Percentiles rank a stretch among this genome's conserved stretches.
Conservation (phyloP, 2,888 invertebrate genomes). For the Flexamia atlantica region DNA sequence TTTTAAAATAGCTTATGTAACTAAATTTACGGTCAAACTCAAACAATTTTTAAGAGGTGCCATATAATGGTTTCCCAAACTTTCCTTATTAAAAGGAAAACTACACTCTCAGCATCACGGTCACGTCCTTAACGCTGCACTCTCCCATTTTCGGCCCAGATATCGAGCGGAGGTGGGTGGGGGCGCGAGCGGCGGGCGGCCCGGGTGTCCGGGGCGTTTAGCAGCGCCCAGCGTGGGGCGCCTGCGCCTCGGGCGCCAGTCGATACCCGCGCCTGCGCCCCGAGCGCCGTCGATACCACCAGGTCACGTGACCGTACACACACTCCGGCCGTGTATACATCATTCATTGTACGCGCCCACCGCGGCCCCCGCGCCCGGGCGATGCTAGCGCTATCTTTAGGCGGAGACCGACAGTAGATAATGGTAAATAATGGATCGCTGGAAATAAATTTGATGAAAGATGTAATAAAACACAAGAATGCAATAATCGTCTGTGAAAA, state of each 20-base stretch:
- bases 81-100: too few relatives aligned
- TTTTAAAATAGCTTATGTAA: too few relatives aligned
- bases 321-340: not conserved
- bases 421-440: too few relatives aligned
- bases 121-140: not conserved
- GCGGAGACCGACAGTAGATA: not conserved
- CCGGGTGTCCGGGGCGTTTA: not conserved
- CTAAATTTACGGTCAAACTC: too few relatives aligned
- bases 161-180: not conserved
- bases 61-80: too few relatives aligned
- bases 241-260: not conserved
- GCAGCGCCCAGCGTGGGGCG: not conserved
- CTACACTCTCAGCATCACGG: too few relatives aligned
- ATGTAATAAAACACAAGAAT: too few relatives aligned
- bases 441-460: too few relatives aligned
- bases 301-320: constrained; percentile 6
- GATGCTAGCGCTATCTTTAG: not conserved
- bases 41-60: too few relatives aligned
- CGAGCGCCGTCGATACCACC: not conserved
- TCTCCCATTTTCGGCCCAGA: constrained; percentile 3
- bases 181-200: not conserved
- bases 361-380: not conserved
- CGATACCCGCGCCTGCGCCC: not conserved
- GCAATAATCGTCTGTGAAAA: too few relatives aligned
- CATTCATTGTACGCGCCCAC: not conserved